Evolutionary conservation across 2,113 vertebrate species (phyloP).

Genomic region (Micromys minutus): DNA sequence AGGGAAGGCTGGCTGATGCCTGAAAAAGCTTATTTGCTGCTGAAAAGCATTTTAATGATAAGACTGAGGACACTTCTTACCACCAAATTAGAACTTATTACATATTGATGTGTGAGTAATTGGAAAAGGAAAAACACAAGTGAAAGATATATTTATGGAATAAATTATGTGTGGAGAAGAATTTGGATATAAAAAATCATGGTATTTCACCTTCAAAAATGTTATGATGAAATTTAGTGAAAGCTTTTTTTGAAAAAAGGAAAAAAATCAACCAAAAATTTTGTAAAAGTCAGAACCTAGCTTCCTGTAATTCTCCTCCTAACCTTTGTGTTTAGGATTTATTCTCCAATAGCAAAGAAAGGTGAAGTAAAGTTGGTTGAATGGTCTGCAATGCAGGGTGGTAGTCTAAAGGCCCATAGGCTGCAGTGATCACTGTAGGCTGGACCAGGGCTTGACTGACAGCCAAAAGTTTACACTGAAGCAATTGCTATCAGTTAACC

Average conservation of each 20-base stretch:
- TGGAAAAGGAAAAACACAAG: background rate
- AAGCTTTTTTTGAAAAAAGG: background rate
- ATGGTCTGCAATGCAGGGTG: background rate
- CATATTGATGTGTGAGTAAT: background rate
- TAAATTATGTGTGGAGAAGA: background rate
- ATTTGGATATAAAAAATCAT: background rate
- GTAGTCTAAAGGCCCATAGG: background rate
- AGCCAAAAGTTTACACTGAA: background rate
- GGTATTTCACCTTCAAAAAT: slow-evolving; percentile 10
- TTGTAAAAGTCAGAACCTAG: background rate
- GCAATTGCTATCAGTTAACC: background rate
- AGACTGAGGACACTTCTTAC: background rate
- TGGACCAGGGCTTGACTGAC: background rate
- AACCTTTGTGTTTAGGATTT: background rate
- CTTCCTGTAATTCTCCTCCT: background rate
- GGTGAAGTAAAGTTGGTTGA: background rate
- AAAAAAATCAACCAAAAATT: background rate
- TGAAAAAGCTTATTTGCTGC: background rate
- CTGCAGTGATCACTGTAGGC: background rate
- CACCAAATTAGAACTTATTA: background rate
- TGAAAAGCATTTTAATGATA: slow-evolving; percentile 12
- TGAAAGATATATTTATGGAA: background rate
- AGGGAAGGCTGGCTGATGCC: background rate
- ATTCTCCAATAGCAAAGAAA: background rate
- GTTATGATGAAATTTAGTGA: background rate